Evolutionary conservation across 92 coral and sea anemone genomes (phyloP).

Genomic region (Epizoanthus ramosus): DNA sequence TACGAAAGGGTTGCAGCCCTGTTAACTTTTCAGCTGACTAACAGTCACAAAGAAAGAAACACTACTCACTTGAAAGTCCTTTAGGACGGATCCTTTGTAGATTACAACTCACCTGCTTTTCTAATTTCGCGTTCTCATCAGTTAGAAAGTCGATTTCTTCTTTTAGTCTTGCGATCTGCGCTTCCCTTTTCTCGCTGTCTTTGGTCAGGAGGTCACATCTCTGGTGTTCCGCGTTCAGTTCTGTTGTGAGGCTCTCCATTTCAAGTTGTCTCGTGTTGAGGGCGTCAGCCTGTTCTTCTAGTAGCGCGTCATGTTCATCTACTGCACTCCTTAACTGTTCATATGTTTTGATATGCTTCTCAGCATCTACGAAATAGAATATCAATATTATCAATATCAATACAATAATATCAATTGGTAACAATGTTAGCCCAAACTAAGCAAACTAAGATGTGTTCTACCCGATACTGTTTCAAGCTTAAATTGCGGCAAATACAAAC

Average conservation of each 20-base stretch:
- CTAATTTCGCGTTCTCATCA: constrained; percentile 53
- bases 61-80: too few relatives aligned
- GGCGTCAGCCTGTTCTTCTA: constrained; percentile 70
- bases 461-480: too few relatives aligned
- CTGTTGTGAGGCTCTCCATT: constrained; percentile 59
- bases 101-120: constrained; percentile 35
- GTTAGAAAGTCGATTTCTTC: constrained; percentile 48
- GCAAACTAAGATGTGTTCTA: too few relatives aligned
- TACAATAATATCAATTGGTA: too few relatives aligned
- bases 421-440: too few relatives aligned
- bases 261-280: constrained; percentile 67
- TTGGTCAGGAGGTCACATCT: constrained; percentile 28
- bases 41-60: too few relatives aligned
- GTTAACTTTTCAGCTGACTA: too few relatives aligned
- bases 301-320: constrained; percentile 57
- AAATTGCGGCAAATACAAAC: too few relatives aligned
- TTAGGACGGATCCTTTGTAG: too few relatives aligned
- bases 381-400: too few relatives aligned
- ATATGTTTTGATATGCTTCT: constrained; percentile 48
- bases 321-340: constrained; percentile 47
- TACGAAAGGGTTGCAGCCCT: too few relatives aligned
- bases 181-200: constrained; percentile 46
- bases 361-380: constrained; percentile 59
- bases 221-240: constrained; percentile 45
- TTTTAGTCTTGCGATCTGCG: constrained; percentile 52